Evolutionary conservation across 2,888 invertebrate genomes (phyloP).

Genomic region (Erannis defoliaria): DNA sequence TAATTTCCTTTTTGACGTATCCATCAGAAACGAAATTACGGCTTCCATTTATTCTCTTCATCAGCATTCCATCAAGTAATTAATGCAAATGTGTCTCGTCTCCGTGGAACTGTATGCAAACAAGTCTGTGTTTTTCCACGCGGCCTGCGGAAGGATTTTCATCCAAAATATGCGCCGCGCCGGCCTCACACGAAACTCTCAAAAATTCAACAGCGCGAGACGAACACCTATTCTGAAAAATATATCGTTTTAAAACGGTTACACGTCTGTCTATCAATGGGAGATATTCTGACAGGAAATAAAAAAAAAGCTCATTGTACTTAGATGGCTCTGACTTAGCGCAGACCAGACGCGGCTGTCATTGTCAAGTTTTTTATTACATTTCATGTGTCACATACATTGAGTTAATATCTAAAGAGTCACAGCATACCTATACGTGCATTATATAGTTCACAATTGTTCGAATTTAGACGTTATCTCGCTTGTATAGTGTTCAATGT

Average conservation of each 20-base stretch:
- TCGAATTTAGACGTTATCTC: too few relatives aligned
- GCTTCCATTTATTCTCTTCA: slow-evolving; percentile 19
- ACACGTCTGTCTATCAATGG: background rate
- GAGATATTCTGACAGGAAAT: too few relatives aligned
- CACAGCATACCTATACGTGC: too few relatives aligned
- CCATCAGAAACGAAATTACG: too few relatives aligned
- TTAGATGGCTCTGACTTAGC: too few relatives aligned
- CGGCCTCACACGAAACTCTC: slow-evolving; percentile 72
- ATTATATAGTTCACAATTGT: too few relatives aligned
- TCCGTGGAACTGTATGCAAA: slow-evolving; percentile 39
- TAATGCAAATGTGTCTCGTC: slow-evolving; percentile 44
- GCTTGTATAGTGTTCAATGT: too few relatives aligned
- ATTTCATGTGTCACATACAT: too few relatives aligned
- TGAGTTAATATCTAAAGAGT: too few relatives aligned
- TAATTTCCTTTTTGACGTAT: background rate
- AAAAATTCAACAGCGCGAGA: slow-evolving; percentile 76
- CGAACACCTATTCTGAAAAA: slow-evolving; percentile 61
- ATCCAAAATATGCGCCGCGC: slow-evolving; percentile 70
- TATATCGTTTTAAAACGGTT: background rate
- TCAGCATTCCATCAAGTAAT: slow-evolving; percentile 39
- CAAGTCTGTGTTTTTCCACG: slow-evolving; percentile 63
- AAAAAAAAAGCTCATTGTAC: too few relatives aligned
- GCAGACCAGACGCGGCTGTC: too few relatives aligned
- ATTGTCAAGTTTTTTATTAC: too few relatives aligned
- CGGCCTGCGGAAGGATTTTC: slow-evolving; percentile 68